Conservation (phyloP, 2,888 invertebrate genomes). For the Drosophila tripunctata region DNA sequence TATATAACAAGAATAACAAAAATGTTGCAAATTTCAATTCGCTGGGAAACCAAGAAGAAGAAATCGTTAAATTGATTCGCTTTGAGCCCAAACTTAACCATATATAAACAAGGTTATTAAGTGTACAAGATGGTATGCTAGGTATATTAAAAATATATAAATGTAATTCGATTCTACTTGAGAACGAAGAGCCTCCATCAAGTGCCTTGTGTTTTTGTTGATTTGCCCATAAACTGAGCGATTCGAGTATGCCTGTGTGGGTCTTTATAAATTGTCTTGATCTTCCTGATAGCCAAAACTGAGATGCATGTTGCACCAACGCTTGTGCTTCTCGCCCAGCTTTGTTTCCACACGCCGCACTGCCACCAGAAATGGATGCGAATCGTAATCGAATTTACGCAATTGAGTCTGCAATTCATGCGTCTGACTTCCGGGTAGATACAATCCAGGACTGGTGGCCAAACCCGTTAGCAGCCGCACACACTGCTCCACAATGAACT, state of each 20-base stretch:
- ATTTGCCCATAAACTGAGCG: not conserved
- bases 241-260: not conserved
- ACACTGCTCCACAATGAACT: slow-evolving; percentile 83
- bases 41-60: too few species aligned
- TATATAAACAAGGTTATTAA: slow-evolving; percentile 12
- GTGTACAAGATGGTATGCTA: slow-evolving; percentile 1
- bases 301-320: slow-evolving; percentile 83
- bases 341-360: slow-evolving; percentile 80
- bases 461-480: slow-evolving; percentile 73
- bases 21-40: too few species aligned
- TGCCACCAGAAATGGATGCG: slow-evolving; percentile 80
- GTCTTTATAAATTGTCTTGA: not conserved
- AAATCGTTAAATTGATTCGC: slow-evolving; percentile 3
- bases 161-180: slow-evolving; percentile 38
- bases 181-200: slow-evolving; percentile 56
- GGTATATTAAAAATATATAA: slow-evolving; percentile 4
- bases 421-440: slow-evolving; percentile 56
- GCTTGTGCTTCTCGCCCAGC: slow-evolving; percentile 80
- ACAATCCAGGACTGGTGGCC: slow-evolving; percentile 57
- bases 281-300: slow-evolving; percentile 71
- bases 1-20: not conserved
- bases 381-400: slow-evolving; percentile 76
- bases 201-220: slow-evolving; percentile 28
- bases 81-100: slow-evolving; percentile 24
- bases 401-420: slow-evolving; percentile 70